Conservation (phyloP, 1,140 invertebrate species). For the Acromyrmex heyeri region DNA sequence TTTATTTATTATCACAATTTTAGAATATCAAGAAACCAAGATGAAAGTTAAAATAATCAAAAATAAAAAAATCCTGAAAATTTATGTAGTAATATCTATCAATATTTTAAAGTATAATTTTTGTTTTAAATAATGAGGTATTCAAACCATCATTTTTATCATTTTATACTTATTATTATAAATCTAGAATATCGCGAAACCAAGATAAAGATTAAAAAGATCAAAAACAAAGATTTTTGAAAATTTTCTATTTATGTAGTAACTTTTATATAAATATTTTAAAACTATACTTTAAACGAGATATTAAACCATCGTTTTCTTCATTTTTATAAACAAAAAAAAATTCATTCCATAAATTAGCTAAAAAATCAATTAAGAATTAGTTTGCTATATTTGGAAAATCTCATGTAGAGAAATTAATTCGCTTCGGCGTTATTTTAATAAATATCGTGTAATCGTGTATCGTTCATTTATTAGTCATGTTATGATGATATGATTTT, state of each 20-base stretch:
- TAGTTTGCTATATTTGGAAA: background rate
- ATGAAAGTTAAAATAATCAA: too few species aligned
- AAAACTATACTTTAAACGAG: too few species aligned
- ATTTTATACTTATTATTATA: too few species aligned
- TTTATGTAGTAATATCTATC: background rate
- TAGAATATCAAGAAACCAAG: too few species aligned
- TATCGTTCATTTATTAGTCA: background rate
- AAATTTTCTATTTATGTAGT: too few species aligned
- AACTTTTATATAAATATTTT: too few species aligned
- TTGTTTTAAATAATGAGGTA: background rate
- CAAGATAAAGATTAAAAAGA: too few species aligned
- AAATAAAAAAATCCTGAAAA: too few species aligned
- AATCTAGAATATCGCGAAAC: too few species aligned
- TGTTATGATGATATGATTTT: constrained; percentile 28
- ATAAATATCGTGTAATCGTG: background rate
- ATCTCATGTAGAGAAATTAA: background rate
- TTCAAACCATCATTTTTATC: background rate
- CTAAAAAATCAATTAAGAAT: background rate
- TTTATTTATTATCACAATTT: too few species aligned
- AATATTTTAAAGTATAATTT: background rate
- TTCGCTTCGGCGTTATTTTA: background rate
- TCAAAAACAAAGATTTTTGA: too few species aligned
- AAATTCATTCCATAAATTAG: background rate
- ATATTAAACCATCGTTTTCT: background rate
- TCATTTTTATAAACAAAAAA: background rate